Conservation (phyloP, 2,113 vertebrate species). For the Pristiophorus japonicus region DNA sequence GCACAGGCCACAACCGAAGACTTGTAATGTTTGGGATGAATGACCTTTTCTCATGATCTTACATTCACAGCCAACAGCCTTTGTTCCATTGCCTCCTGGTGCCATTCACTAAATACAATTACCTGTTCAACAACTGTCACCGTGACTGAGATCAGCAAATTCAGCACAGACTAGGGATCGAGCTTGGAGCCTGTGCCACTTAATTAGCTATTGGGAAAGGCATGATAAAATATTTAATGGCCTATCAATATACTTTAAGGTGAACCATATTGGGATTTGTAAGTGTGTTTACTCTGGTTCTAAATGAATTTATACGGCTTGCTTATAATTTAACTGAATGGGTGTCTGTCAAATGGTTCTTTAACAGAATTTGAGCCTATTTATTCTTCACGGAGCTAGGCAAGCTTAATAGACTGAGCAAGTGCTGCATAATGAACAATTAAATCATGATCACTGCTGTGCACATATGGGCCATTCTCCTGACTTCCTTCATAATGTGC, state of each 20-base stretch:
- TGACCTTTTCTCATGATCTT: neutral
- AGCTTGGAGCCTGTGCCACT: neutral
- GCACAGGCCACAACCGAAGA: neutral
- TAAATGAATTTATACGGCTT: conserved; percentile 14
- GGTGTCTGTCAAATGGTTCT: neutral
- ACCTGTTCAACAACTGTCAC: neutral
- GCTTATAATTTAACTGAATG: conserved; percentile 20
- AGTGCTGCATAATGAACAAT: conserved; percentile 32
- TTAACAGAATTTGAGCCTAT: neutral
- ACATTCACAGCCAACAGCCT: neutral
- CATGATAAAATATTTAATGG: neutral
- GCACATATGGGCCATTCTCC: conserved; percentile 7
- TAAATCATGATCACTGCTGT: conserved; percentile 14
- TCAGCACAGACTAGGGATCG: neutral
- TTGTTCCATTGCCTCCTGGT: neutral
- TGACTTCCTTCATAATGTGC: neutral
- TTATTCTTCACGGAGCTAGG: neutral
- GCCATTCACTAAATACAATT: neutral
- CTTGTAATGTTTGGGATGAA: neutral
- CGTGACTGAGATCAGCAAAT: neutral
- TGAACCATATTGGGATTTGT: neutral
- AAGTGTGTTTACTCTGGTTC: neutral
- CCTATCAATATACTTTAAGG: neutral
- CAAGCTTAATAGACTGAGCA: neutral
- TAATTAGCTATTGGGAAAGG: neutral